Evolutionary conservation across 2,888 invertebrate genomes (phyloP), one percentile per base, ranked within the genome.

Genomic region (Lampropteryx suffumata): DNA sequence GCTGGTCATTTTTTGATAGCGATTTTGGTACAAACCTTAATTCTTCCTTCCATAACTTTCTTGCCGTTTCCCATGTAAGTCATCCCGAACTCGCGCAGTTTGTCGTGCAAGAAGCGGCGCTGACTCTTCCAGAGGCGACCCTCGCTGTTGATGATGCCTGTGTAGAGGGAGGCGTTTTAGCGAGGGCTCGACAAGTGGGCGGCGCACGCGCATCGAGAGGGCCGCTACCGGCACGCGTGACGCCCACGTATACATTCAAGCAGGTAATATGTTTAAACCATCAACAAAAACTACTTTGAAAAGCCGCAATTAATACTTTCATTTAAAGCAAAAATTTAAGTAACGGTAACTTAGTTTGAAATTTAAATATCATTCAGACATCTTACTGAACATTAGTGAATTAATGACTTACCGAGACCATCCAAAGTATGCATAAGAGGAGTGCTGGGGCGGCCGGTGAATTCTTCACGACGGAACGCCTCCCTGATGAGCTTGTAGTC

Each of bases 51-150:
- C 95, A 97, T 95, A 67, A 94, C 92, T 71, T 94, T 93, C 79
- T 95, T 95, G 60, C 95, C 95, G 60, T 93, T 92, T 42, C 95
- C 95, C 85, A 95, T 92, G 79, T 95, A 95, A 50, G 96, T 96
- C 95, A 97, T 96, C 43, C 97, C 97, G 69, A 97, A 96, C 65
- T 94, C 93, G 12, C 97, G 92, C 1, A 97, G 91, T 65, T 96
- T 95, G 64, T 96, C 95, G 76, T 97, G 97, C 42, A 97, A 90
- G 84, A 97, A 98, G 60, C 94, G 93, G 51, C 97, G 92, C 78
- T 98, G 97, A 69, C 95, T 96, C 81, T 96, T 97, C 98, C 98
- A 98, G 67, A 97, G 89, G 62, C 94, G 93, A 55, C 97, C 97
- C 63, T 95, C 95, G 67, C 96, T 95, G 82, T 98, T 97, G 73